A percentile compares a stretch with the other conserved stretches of the same genome.
Conservation (phyloP, 2,797 vertebrate genomes). For the Vultur gryphus region DNA sequence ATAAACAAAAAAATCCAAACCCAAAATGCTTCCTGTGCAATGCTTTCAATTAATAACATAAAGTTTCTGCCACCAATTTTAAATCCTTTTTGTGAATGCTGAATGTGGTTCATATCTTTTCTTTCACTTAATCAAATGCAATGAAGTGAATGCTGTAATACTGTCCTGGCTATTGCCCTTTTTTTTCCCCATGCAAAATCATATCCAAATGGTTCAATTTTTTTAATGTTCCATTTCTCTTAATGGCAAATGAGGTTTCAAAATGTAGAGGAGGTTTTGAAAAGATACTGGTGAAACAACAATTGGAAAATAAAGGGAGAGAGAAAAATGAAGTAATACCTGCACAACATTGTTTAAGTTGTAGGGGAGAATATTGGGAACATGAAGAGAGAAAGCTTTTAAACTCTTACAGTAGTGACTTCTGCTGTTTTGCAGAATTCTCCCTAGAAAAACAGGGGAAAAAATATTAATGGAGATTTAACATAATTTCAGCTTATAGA, state of each 20-base stretch:
- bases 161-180: background rate
- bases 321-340: background rate
- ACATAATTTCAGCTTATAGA: background rate
- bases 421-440: background rate
- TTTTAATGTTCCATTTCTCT: background rate
- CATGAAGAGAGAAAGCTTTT: background rate
- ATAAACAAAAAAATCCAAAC: background rate
- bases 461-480: background rate
- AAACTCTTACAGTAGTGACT: background rate
- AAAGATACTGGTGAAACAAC: background rate
- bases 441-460: background rate
- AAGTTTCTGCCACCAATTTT: background rate
- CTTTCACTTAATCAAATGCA: background rate
- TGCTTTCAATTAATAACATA: background rate
- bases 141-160: background rate
- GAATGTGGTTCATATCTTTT: background rate
- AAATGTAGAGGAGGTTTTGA: background rate
- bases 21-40: background rate
- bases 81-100: background rate
- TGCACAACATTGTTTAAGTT: background rate
- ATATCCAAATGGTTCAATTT: background rate
- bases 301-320: background rate
- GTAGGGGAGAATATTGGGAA: background rate
- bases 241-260: background rate
- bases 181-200: background rate